Evolutionary conservation across 2,113 vertebrate genomes (phyloP).

Genomic region (Mus musculus): DNA sequence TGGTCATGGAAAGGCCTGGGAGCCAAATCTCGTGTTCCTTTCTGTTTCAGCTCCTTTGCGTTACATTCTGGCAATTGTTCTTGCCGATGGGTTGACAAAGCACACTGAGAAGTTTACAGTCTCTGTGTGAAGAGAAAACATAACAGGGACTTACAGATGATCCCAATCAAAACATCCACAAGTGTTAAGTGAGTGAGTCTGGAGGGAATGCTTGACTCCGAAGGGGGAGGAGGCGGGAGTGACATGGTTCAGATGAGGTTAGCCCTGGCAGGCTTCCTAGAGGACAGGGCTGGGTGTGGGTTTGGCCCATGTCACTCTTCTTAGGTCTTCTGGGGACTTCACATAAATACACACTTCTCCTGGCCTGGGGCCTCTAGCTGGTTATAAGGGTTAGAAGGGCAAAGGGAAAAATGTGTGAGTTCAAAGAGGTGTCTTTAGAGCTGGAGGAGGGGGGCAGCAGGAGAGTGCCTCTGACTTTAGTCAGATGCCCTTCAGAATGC

Average conservation of each 20-base stretch:
- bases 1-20: background rate
- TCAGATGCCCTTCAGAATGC: background rate
- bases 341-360: background rate
- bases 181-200: constrained; percentile 67
- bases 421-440: background rate
- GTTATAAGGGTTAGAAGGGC: background rate
- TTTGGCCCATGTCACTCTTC: background rate
- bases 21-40: background rate
- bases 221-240: constrained; percentile 7
- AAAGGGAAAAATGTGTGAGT: constrained; percentile 6
- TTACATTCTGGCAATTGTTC: background rate
- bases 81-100: constrained; percentile 22
- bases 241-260: constrained; percentile 56
- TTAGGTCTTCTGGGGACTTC: constrained; percentile 4
- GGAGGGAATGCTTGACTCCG: constrained; percentile 8
- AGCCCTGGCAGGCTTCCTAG: constrained; percentile 64
- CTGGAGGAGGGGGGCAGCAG: too few relatives aligned
- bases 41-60: background rate
- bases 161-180: constrained; percentile 54
- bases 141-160: constrained; percentile 61
- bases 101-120: constrained; percentile 2
- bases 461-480: background rate
- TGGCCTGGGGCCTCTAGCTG: background rate
- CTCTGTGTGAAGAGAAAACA: constrained; percentile 42
- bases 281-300: constrained; percentile 17